Evolutionary conservation across 1,140 invertebrate genomes (phyloP).

Genomic region (Philopotamus ludificatus): DNA sequence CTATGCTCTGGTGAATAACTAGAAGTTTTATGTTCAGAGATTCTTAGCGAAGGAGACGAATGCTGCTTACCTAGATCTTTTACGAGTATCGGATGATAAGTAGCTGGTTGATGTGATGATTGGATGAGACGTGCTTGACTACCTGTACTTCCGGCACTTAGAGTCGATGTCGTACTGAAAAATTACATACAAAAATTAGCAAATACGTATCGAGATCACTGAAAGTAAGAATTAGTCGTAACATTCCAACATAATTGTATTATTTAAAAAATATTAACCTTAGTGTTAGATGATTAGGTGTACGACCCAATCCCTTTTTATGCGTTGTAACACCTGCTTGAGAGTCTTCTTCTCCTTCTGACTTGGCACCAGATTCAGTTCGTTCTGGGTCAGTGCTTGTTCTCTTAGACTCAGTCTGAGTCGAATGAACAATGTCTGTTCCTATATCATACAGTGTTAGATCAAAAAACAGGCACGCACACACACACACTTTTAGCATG

Average conservation of each 20-base stretch:
- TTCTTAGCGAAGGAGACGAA: conserved; percentile 54
- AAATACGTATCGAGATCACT: no score
- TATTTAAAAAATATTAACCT: conserved; percentile 54
- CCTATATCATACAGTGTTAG: no score
- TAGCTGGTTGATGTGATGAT: conserved; percentile 87
- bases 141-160: conserved; percentile 90
- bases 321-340: conserved; percentile 60
- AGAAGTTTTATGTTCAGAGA: conserved; percentile 48
- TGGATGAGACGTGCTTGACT: conserved; percentile 91
- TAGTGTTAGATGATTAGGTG: conserved; percentile 88
- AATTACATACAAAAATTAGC: conserved; percentile 4
- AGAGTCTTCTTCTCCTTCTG: conserved; percentile 84
- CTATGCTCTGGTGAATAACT: conserved; percentile 46
- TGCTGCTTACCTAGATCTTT: conserved; percentile 82
- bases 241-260: neutral
- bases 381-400: conserved; percentile 53
- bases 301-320: conserved; percentile 78
- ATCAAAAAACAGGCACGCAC: no score
- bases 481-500: no score
- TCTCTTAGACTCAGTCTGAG: conserved; percentile 30
- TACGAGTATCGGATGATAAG: conserved; percentile 79
- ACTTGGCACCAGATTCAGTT: conserved; percentile 75
- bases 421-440: no score
- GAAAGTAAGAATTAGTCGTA: no score
- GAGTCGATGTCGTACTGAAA: conserved; percentile 84